phyloP scores from a whole-genome alignment of 2,113 vertebrate genomes.

The Myotis brandtii region DNA sequence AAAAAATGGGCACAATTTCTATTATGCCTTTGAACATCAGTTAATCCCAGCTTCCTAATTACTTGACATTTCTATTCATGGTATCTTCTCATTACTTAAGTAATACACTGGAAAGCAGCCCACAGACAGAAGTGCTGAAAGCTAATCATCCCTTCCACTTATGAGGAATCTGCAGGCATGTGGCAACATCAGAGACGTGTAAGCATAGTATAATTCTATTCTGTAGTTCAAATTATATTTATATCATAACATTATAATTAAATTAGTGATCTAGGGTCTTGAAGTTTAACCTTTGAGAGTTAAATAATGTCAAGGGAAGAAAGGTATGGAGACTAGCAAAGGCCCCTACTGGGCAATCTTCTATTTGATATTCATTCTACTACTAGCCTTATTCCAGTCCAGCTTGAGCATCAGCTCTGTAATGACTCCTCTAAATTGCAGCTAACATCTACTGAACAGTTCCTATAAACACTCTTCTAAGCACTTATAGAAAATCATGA shows the following conservation, averaged over 20 bases:
- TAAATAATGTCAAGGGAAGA: not conserved
- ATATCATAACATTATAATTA: slow-evolving; percentile 29
- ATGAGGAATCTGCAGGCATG: not conserved
- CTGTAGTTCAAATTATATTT: slow-evolving; percentile 36
- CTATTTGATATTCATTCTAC: not conserved
- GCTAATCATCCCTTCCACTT: slow-evolving; percentile 33
- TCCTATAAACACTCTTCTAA: not conserved
- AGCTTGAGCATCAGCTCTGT: not conserved
- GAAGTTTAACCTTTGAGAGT: not conserved
- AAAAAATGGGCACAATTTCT: not conserved
- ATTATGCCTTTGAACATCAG: slow-evolving; percentile 19
- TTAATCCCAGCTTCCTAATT: slow-evolving; percentile 28
- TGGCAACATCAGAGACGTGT: slow-evolving; percentile 11
- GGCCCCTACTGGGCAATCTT: not conserved
- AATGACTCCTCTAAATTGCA: not conserved
- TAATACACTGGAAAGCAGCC: not conserved
- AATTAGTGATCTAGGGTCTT: not conserved
- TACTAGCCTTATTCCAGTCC: not conserved
- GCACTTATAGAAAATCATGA: not conserved
- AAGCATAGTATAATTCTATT: slow-evolving; percentile 21
- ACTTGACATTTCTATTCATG: not conserved
- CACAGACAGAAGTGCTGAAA: not conserved
- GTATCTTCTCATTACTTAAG: slow-evolving; percentile 29
- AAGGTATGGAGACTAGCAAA: not conserved
- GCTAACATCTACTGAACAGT: not conserved